A percentile compares a stretch with the other conserved stretches of the same genome.
Evolutionary conservation across 2,888 invertebrate species (phyloP).

Genomic region (Hanleya hanleyi): DNA sequence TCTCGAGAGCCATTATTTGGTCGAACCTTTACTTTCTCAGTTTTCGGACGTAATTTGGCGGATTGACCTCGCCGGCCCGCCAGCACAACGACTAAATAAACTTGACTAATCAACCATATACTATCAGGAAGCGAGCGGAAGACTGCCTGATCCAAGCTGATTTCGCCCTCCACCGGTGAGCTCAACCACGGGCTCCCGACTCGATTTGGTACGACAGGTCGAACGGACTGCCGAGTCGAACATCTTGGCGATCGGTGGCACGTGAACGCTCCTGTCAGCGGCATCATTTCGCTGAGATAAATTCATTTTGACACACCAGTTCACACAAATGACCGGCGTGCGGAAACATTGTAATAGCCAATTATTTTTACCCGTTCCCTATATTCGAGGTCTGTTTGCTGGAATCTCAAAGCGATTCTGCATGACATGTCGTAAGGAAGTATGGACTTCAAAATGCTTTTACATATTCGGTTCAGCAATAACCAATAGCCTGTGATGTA

Average conservation of each 20-base stretch:
- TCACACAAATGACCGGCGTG: background rate
- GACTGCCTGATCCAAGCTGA: background rate
- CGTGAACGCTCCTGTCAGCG: constrained; percentile 4
- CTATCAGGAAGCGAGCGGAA: background rate
- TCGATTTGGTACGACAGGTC: background rate
- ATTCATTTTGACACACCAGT: background rate
- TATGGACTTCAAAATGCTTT: too few species aligned
- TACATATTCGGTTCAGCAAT: too few species aligned
- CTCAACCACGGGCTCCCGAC: background rate
- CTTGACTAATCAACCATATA: constrained; percentile 2
- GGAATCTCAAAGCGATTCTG: too few species aligned
- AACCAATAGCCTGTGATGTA: too few species aligned
- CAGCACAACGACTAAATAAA: constrained; percentile 3
- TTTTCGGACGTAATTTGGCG: background rate
- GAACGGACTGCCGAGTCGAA: too few species aligned
- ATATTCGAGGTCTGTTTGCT: too few species aligned
- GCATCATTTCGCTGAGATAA: background rate
- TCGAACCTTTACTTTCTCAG: background rate
- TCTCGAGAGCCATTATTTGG: background rate
- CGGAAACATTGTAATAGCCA: constrained; percentile 1
- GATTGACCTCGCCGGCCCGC: background rate
- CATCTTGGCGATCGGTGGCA: background rate
- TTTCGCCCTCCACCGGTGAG: background rate
- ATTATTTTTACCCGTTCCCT: background rate
- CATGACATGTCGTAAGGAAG: too few species aligned